A percentile compares a stretch with the other conserved stretches of the same genome.
These are phyloP conservation scores for Microtus montanus DNA, from an alignment of 2,113 vertebrate species.

Conservation along the genomic window DNA sequence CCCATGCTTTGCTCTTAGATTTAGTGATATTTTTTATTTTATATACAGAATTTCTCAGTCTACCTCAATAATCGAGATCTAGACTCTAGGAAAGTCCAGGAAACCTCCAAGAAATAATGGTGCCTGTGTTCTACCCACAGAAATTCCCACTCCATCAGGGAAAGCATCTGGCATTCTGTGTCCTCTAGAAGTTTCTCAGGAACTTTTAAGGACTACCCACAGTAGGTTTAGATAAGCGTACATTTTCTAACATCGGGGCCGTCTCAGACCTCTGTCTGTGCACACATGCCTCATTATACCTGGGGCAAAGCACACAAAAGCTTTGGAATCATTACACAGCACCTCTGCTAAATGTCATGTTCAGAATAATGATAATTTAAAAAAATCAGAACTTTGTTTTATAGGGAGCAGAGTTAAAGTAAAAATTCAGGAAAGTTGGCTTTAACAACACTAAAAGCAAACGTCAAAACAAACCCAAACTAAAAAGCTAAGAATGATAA, in stretches of 20 bases:
- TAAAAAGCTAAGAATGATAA: slow-evolving; percentile 25
- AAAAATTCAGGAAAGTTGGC: neutral
- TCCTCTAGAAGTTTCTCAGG: neutral
- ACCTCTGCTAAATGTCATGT: neutral
- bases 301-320: neutral
- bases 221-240: neutral
- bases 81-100: neutral
- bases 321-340: neutral
- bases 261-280: neutral
- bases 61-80: neutral
- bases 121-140: neutral
- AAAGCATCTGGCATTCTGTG: neutral
- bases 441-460: neutral
- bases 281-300: neutral
- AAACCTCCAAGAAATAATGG: slow-evolving; percentile 2
- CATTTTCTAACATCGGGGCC: neutral
- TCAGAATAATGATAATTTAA: neutral
- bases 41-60: neutral
- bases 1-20: neutral
- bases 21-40: neutral
- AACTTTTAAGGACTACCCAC: neutral
- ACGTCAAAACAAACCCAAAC: neutral
- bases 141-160: neutral
- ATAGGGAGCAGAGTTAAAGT: slow-evolving; percentile 20
- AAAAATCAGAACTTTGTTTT: slow-evolving; percentile 29